Evolutionary conservation across 2,797 vertebrate species (phyloP), one percentile per base, ranked within the genome.

Genomic region (Pantherophis alleghaniensis): DNA sequence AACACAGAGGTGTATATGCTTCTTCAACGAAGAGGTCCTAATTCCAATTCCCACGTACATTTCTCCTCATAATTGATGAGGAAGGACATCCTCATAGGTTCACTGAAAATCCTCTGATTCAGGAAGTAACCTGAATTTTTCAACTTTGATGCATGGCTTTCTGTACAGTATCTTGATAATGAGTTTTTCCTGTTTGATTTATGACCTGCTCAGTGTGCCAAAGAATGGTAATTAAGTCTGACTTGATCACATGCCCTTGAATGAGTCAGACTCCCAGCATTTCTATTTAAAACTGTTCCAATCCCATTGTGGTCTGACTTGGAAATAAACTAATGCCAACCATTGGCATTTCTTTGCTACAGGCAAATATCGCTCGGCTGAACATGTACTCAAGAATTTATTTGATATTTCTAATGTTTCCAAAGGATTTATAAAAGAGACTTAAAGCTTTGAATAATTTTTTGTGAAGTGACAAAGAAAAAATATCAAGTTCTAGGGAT

Each of bases 41-140:
- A 94, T 94, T 96, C 95, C 88, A 93, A 26, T 86, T 10, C 10
- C 86, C 88, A 89, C 0, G 0, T 90, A 90, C 91, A 32, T 66
- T 47, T 3, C 94, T 55, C 92, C 95, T 92, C 47, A 96, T 96
- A 96, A 96, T 94, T 95, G 47, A 95, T 93, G 89, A 94, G 90
- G 92, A 96, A 95, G 59, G 83, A 89, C 95, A 95, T 92, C 91
- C 90, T 96, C 92, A 94, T 95, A 94, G 92, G 95, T 94, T 93
- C 90, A 91, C 56, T 92, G 91, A 92, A 92, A 91, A 91, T 96
- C 95, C 96, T 94, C 87, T 42, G 42, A 42, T 42, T 42, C 42
- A 94, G 90, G 94, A 91, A 95, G 86, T 93, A 95, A 94, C 59
- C 69, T 59, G 79, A 13, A 93, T 93, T 95, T 87, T 79, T 93